These are phyloP conservation scores for Pterostichus niger DNA, from an alignment of 2,888 invertebrate genomes.

Conservation along the genomic window DNA sequence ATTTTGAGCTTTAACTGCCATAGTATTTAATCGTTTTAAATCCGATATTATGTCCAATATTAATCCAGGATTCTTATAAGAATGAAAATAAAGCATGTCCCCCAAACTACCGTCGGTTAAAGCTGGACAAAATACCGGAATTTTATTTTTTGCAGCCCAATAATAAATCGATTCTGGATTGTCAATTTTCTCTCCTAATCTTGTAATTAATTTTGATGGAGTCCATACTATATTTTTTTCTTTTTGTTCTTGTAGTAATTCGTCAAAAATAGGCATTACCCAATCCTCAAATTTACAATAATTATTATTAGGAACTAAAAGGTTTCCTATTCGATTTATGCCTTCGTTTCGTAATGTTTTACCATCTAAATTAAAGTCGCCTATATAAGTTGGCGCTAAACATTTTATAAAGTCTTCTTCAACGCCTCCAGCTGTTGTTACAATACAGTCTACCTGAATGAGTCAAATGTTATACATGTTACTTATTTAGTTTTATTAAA, in stretches of 20 bases:
- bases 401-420: slow-evolving; percentile 99
- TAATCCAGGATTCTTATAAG: slow-evolving; percentile 94
- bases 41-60: slow-evolving; percentile 93
- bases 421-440: slow-evolving; percentile 98
- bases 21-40: slow-evolving; percentile 92
- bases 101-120: slow-evolving; percentile 98
- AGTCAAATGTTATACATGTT: slow-evolving; percentile 46
- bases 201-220: slow-evolving; percentile 91
- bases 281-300: slow-evolving; percentile 99
- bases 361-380: slow-evolving; percentile 93
- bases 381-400: slow-evolving; percentile 95
- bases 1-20: slow-evolving; percentile 94
- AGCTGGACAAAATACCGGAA: slow-evolving; percentile 98
- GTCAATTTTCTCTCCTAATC: slow-evolving; percentile 94
- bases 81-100: slow-evolving; percentile 99
- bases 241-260: slow-evolving; percentile 93
- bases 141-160: slow-evolving; percentile 97
- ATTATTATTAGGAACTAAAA: slow-evolving; percentile 98
- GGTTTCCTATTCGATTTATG: slow-evolving; percentile 91
- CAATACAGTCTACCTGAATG: slow-evolving; percentile 93
- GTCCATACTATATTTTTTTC: slow-evolving; percentile 89
- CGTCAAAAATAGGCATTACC: slow-evolving; percentile 95
- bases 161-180: slow-evolving; percentile 96
- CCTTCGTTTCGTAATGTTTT: slow-evolving; percentile 89
- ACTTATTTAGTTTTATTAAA: slow-evolving; percentile 20